These are phyloP conservation scores for human DNA, from an alignment of 2,113 vertebrate species.

Conservation along the genomic window DNA sequence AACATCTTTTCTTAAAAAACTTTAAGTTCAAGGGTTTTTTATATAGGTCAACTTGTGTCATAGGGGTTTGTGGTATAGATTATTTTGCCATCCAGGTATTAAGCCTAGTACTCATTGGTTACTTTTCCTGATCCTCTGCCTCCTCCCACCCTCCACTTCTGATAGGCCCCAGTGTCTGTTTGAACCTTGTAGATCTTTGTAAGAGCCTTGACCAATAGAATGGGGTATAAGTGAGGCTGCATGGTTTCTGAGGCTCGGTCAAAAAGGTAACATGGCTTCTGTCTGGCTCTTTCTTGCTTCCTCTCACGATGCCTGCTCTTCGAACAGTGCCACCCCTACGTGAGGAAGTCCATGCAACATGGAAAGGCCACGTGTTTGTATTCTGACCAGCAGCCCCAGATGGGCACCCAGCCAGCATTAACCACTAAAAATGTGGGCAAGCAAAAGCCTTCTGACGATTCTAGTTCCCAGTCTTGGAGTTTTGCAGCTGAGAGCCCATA, in stretches of 20 bases:
- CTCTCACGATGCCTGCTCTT: neutral
- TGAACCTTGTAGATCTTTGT: neutral
- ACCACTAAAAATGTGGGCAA: neutral
- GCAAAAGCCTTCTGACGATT: neutral
- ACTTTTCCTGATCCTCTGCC: too few relatives aligned
- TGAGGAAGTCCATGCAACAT: neutral
- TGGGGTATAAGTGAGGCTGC: rapidly evolving
- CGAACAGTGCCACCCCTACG: neutral
- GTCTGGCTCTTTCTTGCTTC: neutral
- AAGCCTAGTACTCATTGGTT: too few relatives aligned
- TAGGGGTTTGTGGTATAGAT: too few relatives aligned
- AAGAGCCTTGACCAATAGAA: neutral
- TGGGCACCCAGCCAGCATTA: neutral
- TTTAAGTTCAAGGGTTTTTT: too few relatives aligned
- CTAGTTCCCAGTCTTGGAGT: neutral
- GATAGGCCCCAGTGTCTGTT: neutral
- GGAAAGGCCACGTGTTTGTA: neutral
- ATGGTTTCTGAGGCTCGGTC: neutral
- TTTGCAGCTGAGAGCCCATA: neutral
- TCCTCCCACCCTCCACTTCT: too few relatives aligned
- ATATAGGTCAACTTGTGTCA: too few relatives aligned
- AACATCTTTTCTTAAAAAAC: too few relatives aligned
- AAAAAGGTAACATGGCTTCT: neutral
- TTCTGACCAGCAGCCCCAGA: neutral
- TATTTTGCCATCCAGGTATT: too few relatives aligned